Evolutionary conservation across 2,113 vertebrate genomes (phyloP), one percentile per base, ranked within the genome.

Genomic region (Syngnathus scovelli): DNA sequence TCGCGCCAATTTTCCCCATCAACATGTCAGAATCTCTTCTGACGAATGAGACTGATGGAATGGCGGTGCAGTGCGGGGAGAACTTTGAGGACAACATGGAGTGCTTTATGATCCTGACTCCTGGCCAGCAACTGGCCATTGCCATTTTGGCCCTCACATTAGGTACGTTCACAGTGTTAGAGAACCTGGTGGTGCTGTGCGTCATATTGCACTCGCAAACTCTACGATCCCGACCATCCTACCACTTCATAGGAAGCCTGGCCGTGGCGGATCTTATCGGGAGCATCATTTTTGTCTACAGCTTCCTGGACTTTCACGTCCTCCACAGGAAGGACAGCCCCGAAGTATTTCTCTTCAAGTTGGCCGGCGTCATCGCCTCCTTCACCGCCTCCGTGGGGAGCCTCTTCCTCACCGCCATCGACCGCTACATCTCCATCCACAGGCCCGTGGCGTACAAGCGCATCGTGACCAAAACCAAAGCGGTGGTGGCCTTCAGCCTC

Each of bases 261-360:
- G 96, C 97, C 0, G 93, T 98, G 80, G 96, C 97, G 0, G 97
- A 99, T 79, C 93, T 99, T 23, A 91, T 99, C 46, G 96, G 96
- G 72, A 99, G 97, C 0, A 95, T 99, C 76, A 98, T 98, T 78
- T 99, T 99, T 62, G 97, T 99, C 80, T 99, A 99, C 87, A 99
- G 97, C 83, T 99, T 99, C 81, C 92, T 98, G 61, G 96, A 99
- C 88, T 99, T 99, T 78, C 97, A 99, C 3, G 93, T 99, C 80
- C 94, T 99, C 81, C 96, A 98, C 88, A 91, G 95, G 64, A 99
- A 98, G 84, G 97, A 99, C 81, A 98, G 91, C 69, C 95, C 93
- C 10, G 94, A 93, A 0, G 90, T 99, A 70, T 99, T 98, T 76
- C 93, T 99, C 54, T 98, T 99, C 87, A 99, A 99, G 87, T 81